Evolutionary conservation across 2,797 vertebrate genomes (phyloP), one percentile per base, ranked within the genome.

Genomic region (Podargus strigoides): DNA sequence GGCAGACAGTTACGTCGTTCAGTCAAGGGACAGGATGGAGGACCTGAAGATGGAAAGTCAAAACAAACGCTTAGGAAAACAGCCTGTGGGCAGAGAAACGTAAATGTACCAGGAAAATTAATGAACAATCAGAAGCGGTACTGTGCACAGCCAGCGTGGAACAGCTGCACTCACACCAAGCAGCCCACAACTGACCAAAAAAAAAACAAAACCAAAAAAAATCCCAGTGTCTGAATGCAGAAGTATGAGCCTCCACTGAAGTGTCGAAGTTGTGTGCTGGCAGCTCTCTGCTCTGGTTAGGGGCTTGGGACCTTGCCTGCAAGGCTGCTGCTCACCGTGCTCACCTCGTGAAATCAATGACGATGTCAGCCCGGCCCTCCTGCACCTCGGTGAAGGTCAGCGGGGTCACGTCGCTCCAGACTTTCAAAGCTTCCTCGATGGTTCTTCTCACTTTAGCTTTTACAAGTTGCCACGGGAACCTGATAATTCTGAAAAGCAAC

Each of bases 291-390:
- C 59, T 41, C 70, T 55, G 17, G 4, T 9, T 7, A 8, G 36
- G 60, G 66, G 32, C 26, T 39, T 53, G 77, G 53, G 37, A 23
- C 44, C 72, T 39, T 20, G 21, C 3, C 8, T 56, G 44, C 21
- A 9, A 60, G 36, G 66, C 12, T 47, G 42, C 59, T 14, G 16
- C 74, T 47, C 6, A 0, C 75, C 6, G 0, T 1, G 8, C 84
- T 97, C 95, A 99, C 99, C 99, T 98, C 11, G 98, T 98, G 94
- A 99, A 99, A 93, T 99, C 99, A 3, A 99, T 99, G 95, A 97
- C 97, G 24, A 99, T 99, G 97, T 99, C 99, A 2, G 99, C 98
- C 8, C 94, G 98, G 64, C 98, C 98, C 27, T 98, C 97, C 37
- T 92, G 97, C 89, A 99, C 96, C 97, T 99, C 99, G 0, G 98